Percentiles rank a stretch among this genome's conserved stretches.
Conservation (phyloP, 2,113 vertebrate species). For the Clarias batrachus region DNA sequence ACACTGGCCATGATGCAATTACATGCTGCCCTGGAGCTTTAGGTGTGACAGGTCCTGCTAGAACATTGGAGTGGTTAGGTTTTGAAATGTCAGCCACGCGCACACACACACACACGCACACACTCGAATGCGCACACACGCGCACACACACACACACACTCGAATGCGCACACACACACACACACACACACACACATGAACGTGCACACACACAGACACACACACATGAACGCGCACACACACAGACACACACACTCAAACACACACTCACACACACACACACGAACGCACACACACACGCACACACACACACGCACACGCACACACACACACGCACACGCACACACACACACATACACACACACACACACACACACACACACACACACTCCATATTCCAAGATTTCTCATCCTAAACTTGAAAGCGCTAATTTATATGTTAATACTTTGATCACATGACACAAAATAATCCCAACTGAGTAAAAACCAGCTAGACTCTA, state of each 20-base stretch:
- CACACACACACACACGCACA: slow-evolving; percentile 33
- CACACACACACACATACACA: no score
- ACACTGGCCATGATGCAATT: slow-evolving; percentile 64
- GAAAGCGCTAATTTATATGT: not conserved
- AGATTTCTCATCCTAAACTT: not conserved
- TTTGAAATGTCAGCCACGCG: slow-evolving; percentile 36
- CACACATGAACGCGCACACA: no score
- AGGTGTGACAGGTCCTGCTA: slow-evolving; percentile 45
- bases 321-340: not conserved
- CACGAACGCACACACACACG: not conserved
- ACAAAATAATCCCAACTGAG: not conserved
- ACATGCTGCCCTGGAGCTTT: slow-evolving; percentile 48
- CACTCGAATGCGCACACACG: slow-evolving; percentile 21
- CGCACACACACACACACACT: slow-evolving; percentile 15
- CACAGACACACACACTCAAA: no score
- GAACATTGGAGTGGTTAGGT: slow-evolving; percentile 43
- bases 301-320: no score
- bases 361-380: slow-evolving; percentile 20
- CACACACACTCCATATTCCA: not conserved
- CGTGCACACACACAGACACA: no score
- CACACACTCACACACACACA: no score
- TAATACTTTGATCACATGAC: not conserved
- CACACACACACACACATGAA: no score
- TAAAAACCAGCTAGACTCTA: not conserved
- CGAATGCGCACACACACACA: not conserved